Percentiles rank a stretch among this genome's conserved stretches.
phyloP scores from a whole-genome alignment of 2,888 invertebrate genomes.

The Tetragnatha montana region DNA sequence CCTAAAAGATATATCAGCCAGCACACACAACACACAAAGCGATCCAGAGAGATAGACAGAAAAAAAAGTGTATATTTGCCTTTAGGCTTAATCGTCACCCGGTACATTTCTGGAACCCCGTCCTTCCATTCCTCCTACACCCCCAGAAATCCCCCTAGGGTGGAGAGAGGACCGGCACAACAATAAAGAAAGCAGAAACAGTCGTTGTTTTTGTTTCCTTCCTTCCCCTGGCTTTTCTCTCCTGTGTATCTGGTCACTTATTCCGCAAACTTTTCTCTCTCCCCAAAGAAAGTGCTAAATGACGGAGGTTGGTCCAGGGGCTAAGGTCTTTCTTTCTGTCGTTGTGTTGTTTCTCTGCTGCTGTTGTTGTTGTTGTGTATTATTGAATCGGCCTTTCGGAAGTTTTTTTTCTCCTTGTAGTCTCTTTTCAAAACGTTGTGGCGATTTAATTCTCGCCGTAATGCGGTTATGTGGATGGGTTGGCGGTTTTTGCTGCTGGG shows the following conservation, averaged over 20 bases:
- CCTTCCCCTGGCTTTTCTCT: slow-evolving; percentile 32
- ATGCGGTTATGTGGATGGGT: not conserved
- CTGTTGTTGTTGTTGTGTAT: slow-evolving; percentile 25
- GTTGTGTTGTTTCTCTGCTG: not conserved
- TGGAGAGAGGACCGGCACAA: slow-evolving; percentile 14
- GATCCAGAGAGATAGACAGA: not conserved
- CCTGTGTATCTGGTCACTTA: slow-evolving; percentile 57
- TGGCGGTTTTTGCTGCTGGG: not conserved
- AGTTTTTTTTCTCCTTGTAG: slow-evolving; percentile 11
- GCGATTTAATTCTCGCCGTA: not conserved
- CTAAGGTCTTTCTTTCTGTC: slow-evolving; percentile 20
- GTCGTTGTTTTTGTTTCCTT: slow-evolving; percentile 54
- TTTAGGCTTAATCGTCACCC: slow-evolving; percentile 20
- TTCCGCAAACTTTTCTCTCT: slow-evolving; percentile 37
- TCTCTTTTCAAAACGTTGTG: slow-evolving; percentile 6
- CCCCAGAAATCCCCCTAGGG: slow-evolving; percentile 5
- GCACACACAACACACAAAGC: not conserved
- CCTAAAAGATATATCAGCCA: not conserved
- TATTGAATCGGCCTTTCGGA: slow-evolving; percentile 40
- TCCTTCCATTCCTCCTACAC: not conserved
- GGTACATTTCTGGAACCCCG: slow-evolving; percentile 11
- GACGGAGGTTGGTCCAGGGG: slow-evolving; percentile 34
- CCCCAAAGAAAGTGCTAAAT: slow-evolving; percentile 47
- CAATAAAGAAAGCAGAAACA: slow-evolving; percentile 44
- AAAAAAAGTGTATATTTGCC: not conserved